Base-by-base conservation (phyloP, 2,888 invertebrate genomes). In the Dryadula phaetusa region DNA sequence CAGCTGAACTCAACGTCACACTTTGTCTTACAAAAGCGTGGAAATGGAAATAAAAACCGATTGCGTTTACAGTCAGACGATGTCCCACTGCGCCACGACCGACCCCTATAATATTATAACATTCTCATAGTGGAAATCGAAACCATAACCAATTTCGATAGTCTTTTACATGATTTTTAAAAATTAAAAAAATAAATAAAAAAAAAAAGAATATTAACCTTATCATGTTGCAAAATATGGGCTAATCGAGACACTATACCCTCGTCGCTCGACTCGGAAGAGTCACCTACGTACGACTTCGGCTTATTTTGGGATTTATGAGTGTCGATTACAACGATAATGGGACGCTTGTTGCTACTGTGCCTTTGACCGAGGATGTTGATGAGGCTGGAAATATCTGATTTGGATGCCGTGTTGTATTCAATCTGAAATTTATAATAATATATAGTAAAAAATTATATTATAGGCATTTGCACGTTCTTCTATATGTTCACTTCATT, bases 281-380 rank as follows among this genome's bases (percentile, higher is more conserved):
- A 60, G 22, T 37, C 44, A 25, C 22, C 60, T 14, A 34, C n/a
- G 22, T 46, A 18, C 37, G 34, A n/a, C 14, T 34, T 16, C 42
- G 28, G 14, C 46, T 14, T 25, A 7, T 66, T 53, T 37, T 40
- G n/a, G 6, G 44, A 22, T 22, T 14, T 20, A n/a, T 37, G 22
- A 12, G 44, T 75, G 46, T 81, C 79, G 0, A 83, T 47, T 12
- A 83, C 75, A 1, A 84, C 64, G 25, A 85, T 72, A 7, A 84
- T 61, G 0, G 84, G 83, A 0, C 76, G 74, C 20, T 79, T 72
- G 14, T 76, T 72, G 5, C 67, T 64, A 8, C 73, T 58, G 0
- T 77, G 75, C 61, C 77, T 77, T 61, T 78, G 75, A 69, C 77
- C 76, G 3, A 84, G 74, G 0, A 74, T 74, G 5, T 80, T 75